These are phyloP conservation scores for Cassiopea andromeda DNA, from an alignment of 30 jellyfish, hydroid and myxozoan species.

Conservation along the genomic window DNA sequence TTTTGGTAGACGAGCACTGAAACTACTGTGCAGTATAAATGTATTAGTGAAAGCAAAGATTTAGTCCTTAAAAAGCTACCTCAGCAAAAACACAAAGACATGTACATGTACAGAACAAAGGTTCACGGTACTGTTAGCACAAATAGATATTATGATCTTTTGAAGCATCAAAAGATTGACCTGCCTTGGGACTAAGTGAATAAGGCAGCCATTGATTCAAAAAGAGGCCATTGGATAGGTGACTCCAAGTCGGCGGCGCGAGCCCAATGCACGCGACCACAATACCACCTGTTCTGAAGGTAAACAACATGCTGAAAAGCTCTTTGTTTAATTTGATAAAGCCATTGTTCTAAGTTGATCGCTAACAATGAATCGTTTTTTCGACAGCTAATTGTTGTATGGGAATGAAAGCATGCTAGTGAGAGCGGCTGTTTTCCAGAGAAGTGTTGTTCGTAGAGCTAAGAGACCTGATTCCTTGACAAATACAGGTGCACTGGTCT, in stretches of 20 bases:
- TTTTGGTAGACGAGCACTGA: too few relatives aligned
- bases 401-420: constrained; percentile 69
- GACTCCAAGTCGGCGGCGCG: constrained; percentile 9
- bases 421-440: constrained; percentile 58
- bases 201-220: neutral
- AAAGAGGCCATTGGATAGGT: constrained; percentile 12
- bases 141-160: too few relatives aligned
- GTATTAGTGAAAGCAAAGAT: too few relatives aligned
- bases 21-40: too few relatives aligned
- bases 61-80: too few relatives aligned
- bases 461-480: constrained; percentile 38
- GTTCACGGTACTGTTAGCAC: too few relatives aligned
- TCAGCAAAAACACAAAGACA: too few relatives aligned
- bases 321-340: constrained; percentile 66
- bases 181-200: neutral
- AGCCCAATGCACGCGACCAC: constrained; percentile 44
- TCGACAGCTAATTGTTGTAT: constrained; percentile 58
- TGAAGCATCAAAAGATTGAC: too few relatives aligned
- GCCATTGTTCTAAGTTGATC: constrained; percentile 69
- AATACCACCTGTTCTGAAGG: constrained; percentile 68
- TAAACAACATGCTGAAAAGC: constrained; percentile 65
- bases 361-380: constrained; percentile 70
- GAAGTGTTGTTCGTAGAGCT: constrained; percentile 15
- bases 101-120: too few relatives aligned
- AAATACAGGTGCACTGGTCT: constrained; percentile 65